These are phyloP conservation scores for Drosophila ambigua DNA, from an alignment of 1,140 invertebrate genomes.

Conservation along the genomic window DNA sequence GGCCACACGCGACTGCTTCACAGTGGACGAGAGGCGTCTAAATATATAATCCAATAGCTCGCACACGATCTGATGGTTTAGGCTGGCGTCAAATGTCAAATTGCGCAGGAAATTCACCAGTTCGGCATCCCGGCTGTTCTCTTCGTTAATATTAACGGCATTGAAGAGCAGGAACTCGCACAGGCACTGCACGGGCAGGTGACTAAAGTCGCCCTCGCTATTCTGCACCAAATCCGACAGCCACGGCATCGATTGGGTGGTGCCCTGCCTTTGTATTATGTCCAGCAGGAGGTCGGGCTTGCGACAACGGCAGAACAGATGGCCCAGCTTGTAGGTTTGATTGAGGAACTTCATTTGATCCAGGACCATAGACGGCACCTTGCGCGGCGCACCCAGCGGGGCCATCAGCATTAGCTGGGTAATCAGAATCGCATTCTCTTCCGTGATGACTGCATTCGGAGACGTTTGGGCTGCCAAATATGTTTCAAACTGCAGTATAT, in stretches of 20 bases:
- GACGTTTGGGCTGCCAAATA: conserved; percentile 95
- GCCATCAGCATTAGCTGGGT: conserved; percentile 93
- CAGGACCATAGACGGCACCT: conserved; percentile 90
- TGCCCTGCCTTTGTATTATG: conserved; percentile 94
- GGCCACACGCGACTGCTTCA: conserved; percentile 89
- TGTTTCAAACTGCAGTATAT: conserved; percentile 96
- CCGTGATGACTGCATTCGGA: conserved; percentile 92
- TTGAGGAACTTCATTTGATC: conserved; percentile 93
- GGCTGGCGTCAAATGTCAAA: conserved; percentile 87
- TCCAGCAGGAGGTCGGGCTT: conserved; percentile 96
- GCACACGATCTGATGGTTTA: conserved; percentile 87
- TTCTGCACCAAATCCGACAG: conserved; percentile 96
- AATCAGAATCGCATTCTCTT: conserved; percentile 93
- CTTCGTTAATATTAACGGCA: conserved; percentile 71
- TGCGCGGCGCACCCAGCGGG: conserved; percentile 91
- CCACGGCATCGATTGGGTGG: conserved; percentile 98
- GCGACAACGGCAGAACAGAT: conserved; percentile 94
- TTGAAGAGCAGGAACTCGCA: conserved; percentile 97
- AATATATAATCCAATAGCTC: conserved; percentile 97
- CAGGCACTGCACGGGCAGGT: conserved; percentile 95
- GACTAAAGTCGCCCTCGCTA: conserved; percentile 88
- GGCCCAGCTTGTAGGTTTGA: conserved; percentile 92
- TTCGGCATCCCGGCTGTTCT: conserved; percentile 86
- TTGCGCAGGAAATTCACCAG: conserved; percentile 90
- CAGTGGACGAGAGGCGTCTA: conserved; percentile 92